Conservation (phyloP, 2,888 invertebrate genomes). For the Brachyptera putata region DNA sequence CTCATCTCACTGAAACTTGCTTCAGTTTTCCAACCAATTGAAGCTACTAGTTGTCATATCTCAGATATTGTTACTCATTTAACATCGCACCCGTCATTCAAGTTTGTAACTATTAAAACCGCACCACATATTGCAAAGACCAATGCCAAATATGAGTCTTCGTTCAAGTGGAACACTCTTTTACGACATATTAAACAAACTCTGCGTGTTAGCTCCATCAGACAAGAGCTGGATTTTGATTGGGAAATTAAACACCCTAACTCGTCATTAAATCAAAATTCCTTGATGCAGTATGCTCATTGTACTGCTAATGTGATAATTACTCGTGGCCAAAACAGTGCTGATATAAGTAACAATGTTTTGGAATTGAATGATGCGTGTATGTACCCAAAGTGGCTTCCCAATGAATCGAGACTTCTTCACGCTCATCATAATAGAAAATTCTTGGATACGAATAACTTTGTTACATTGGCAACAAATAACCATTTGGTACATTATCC, state of each 20-base stretch:
- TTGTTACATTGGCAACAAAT: slow-evolving; percentile 47
- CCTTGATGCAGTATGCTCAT: slow-evolving; percentile 30
- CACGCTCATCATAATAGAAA: slow-evolving; percentile 44
- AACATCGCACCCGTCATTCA: slow-evolving; percentile 48
- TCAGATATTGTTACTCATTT: slow-evolving; percentile 41
- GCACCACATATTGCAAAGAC: slow-evolving; percentile 43
- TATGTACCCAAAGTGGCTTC: slow-evolving; percentile 45
- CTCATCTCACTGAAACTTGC: slow-evolving; percentile 48
- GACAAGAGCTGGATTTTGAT: slow-evolving; percentile 34
- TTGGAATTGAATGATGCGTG: slow-evolving; percentile 41
- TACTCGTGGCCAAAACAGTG: slow-evolving; percentile 40
- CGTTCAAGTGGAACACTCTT: slow-evolving; percentile 44
- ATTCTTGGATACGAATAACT: slow-evolving; percentile 46
- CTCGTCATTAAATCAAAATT: slow-evolving; percentile 9
- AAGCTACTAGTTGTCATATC: slow-evolving; percentile 28
- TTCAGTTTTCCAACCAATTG: slow-evolving; percentile 47
- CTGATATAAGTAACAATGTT: slow-evolving; percentile 32
- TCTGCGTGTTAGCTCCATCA: slow-evolving; percentile 36
- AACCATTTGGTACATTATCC: slow-evolving; percentile 44
- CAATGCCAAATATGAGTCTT: slow-evolving; percentile 41
- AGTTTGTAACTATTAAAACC: slow-evolving; percentile 46
- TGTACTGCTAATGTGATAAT: slow-evolving; percentile 45
- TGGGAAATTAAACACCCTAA: slow-evolving; percentile 34
- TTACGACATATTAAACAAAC: slow-evolving; percentile 41
- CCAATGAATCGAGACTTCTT: slow-evolving; percentile 40